Percentiles rank a stretch among this genome's conserved stretches.
Evolutionary conservation across 2,797 vertebrate species (phyloP).

Genomic region (Sardinella longiceps): DNA sequence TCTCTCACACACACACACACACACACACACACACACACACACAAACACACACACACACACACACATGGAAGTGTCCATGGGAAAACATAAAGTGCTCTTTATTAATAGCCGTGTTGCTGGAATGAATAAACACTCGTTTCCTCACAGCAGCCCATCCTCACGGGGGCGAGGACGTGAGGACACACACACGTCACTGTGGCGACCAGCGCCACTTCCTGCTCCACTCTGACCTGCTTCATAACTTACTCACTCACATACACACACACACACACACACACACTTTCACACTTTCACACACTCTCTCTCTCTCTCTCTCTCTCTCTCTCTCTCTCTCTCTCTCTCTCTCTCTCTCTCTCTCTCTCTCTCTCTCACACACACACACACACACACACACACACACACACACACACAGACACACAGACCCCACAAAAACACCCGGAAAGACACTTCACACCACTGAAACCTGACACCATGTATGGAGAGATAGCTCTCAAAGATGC

Average conservation of each 20-base stretch:
- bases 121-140: constrained; percentile 54
- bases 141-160: constrained; percentile 16
- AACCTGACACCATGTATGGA: constrained; percentile 50
- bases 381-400: neutral
- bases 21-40: neutral
- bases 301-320: no score
- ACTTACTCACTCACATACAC: constrained; percentile 14
- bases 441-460: constrained; percentile 16
- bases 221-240: neutral
- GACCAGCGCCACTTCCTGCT: constrained; percentile 19
- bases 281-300: neutral
- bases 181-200: constrained; percentile 13
- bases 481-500: constrained; percentile 41
- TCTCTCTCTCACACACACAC: no score
- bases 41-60: neutral
- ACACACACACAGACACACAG: neutral
- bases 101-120: constrained; percentile 52
- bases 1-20: neutral
- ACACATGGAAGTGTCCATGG: constrained; percentile 39
- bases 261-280: neutral
- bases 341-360: no score
- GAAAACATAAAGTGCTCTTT: constrained; percentile 51
- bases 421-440: neutral
- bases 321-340: no score
- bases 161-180: neutral